These are phyloP conservation scores for Festucalex cinctus DNA, from an alignment of 2,113 vertebrate genomes.

Conservation along the genomic window DNA sequence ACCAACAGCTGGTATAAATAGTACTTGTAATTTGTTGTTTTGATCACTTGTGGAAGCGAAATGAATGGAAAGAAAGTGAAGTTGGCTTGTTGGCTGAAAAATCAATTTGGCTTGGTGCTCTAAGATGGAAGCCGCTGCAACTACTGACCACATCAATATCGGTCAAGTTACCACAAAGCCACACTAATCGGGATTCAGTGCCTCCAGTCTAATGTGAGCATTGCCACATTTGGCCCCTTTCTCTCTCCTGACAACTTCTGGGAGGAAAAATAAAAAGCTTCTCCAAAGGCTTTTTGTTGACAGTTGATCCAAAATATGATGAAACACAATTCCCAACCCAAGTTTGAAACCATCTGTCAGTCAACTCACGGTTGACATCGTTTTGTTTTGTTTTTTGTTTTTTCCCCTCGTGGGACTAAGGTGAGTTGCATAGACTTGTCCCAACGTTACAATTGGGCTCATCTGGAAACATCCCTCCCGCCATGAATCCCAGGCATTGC, in stretches of 20 bases:
- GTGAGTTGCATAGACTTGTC: constrained; percentile 49
- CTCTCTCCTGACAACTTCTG: neutral
- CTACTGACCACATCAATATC: constrained; percentile 10
- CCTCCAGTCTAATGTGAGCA: neutral
- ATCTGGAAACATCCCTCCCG: constrained; percentile 55
- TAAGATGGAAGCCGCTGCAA: too few relatives aligned
- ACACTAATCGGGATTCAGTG: constrained; percentile 6
- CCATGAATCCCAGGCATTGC: constrained; percentile 13
- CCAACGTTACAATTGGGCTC: constrained; percentile 33
- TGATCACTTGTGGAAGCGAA: neutral
- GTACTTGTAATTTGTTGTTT: neutral
- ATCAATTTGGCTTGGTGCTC: neutral
- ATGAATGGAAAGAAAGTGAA: too few relatives aligned
- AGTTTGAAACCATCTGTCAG: neutral
- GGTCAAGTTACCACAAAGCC: constrained; percentile 23
- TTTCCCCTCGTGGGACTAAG: constrained; percentile 7
- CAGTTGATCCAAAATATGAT: neutral
- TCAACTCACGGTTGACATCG: neutral
- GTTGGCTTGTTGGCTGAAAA: too few relatives aligned
- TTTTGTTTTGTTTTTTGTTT: too few relatives aligned
- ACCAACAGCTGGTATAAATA: neutral
- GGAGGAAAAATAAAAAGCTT: neutral
- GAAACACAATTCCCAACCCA: neutral
- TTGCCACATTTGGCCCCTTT: constrained; percentile 3
- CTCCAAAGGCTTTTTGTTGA: neutral